Base-by-base conservation (phyloP, 1,140 invertebrate genomes). In the Drosophila albomicans region DNA sequence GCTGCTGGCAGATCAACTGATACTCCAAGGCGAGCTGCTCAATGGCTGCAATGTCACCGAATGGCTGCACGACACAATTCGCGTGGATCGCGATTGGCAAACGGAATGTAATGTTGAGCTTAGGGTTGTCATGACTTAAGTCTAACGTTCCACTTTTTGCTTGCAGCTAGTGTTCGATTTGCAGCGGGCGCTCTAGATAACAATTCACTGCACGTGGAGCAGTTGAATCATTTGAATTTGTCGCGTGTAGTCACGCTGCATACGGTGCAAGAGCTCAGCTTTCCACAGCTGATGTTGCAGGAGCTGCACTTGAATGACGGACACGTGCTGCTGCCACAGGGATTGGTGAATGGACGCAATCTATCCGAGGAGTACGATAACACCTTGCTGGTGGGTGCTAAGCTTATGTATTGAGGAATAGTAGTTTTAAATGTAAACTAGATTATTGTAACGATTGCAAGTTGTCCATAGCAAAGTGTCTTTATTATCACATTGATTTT, bases 341-440 rank as follows among this genome's bases (percentile, higher is more conserved):
- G 79, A 0, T 41, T 25, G 0, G 78, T 91, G 1, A 92, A 92
- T 49, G 70, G 62, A 5, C 48, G 56, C 0, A 69, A 91, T 73
- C 62, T 92, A 5, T 56, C 58, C 0, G 58, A 72, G 49, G 90
- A 91, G 57, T 89, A 71, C 46, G 61, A 59, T 11, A 92, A 92
- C 46, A 92, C 91, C 3, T 46, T 92, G 11, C 77, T 92, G 79
- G 91, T 92, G 32, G 73, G 89, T 73, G 10, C 8, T 11, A 8
- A 20, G 10, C 10, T 52, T 5, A 10, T 25, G 20, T 20, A 3
- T 20, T 20, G 20, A 20, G 20, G 3, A 25, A 25, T 25, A 25
- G 20, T 25, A 25, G 20, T 25, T 3, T 25, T 25, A 25, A 25
- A 25, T 25, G 20, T 25, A 4, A 3, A 25, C 3, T 25, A 25